phyloP scores from a whole-genome alignment of 2,113 vertebrate genomes.

The Triplophysa siluroides region DNA sequence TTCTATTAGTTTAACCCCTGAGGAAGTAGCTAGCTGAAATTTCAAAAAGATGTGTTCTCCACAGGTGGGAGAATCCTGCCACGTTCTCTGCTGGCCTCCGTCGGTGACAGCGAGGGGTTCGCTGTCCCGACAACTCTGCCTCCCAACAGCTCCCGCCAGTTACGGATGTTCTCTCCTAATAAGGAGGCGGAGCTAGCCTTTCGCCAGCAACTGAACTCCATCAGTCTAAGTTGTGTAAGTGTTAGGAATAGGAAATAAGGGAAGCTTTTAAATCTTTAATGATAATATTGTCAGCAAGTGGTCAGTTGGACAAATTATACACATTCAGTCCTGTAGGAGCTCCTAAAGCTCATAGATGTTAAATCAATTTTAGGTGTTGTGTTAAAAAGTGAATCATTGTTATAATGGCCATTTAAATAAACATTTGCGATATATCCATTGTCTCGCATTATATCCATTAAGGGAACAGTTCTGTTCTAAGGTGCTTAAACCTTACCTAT shows the following conservation, averaged over 20 bases:
- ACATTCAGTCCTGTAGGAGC: background rate
- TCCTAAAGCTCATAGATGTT: no score
- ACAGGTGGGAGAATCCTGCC: constrained; percentile 85
- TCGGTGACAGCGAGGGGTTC: constrained; percentile 84
- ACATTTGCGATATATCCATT: no score
- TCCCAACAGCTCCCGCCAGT: constrained; percentile 90
- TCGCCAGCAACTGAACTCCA: constrained; percentile 91
- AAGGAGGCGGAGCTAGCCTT: constrained; percentile 91
- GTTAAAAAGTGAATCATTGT: no score
- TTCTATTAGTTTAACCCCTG: background rate
- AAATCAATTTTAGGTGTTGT: no score
- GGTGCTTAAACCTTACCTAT: no score
- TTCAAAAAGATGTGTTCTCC: background rate
- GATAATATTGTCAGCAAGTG: background rate
- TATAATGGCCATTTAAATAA: no score
- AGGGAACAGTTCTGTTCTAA: no score
- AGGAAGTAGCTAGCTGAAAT: background rate
- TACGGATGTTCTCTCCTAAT: constrained; percentile 89
- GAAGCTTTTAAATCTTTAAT: background rate
- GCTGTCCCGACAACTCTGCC: constrained; percentile 93
- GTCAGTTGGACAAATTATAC: background rate
- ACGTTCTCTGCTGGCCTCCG: constrained; percentile 82
- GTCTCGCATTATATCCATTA: no score
- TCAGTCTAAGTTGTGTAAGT: constrained; percentile 82
- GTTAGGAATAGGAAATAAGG: background rate